phyloP scores from a whole-genome alignment of 1,140 invertebrate species.

The Drosophila ironensis region DNA sequence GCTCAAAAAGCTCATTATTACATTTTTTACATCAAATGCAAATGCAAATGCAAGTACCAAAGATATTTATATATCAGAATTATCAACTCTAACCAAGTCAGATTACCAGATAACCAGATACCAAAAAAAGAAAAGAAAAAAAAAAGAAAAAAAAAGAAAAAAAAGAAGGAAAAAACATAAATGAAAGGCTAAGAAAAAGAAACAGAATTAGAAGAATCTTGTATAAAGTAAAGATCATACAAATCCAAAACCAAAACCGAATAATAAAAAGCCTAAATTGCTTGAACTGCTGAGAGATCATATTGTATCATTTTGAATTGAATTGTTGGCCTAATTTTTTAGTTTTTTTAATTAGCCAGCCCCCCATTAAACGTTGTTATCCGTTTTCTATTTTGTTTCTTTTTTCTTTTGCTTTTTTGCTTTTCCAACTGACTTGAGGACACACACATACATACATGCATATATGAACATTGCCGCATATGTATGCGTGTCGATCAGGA shows the following conservation, averaged over 20 bases:
- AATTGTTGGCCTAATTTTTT: not conserved
- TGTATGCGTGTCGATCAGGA: slow-evolving; percentile 66
- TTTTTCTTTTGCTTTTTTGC: slow-evolving; percentile 25
- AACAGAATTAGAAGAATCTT: not conserved
- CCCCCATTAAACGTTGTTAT: slow-evolving; percentile 31
- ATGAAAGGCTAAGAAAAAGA: slow-evolving; percentile 8
- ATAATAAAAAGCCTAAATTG: not conserved
- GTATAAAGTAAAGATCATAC: slow-evolving; percentile 1
- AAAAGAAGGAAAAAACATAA: slow-evolving; percentile 10
- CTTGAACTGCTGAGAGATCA: slow-evolving; percentile 29
- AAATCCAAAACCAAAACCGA: slow-evolving; percentile 21
- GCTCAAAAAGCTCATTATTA: slow-evolving; percentile 80
- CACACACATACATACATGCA: slow-evolving; percentile 35
- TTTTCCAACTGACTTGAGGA: slow-evolving; percentile 51
- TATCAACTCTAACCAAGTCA: not conserved
- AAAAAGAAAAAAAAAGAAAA: slow-evolving; percentile 34
- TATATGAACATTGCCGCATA: no score
- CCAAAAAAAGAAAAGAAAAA: slow-evolving; percentile 29
- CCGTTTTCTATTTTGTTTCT: slow-evolving; percentile 41
- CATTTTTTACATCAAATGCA: slow-evolving; percentile 82
- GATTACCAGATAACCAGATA: slow-evolving; percentile 31
- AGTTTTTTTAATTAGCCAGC: not conserved
- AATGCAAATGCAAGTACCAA: slow-evolving; percentile 56
- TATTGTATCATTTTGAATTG: not conserved
- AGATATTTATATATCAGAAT: slow-evolving; percentile 10